Conservation (phyloP, 2,888 invertebrate genomes). For the Poecilobothrus nobilitatus region DNA sequence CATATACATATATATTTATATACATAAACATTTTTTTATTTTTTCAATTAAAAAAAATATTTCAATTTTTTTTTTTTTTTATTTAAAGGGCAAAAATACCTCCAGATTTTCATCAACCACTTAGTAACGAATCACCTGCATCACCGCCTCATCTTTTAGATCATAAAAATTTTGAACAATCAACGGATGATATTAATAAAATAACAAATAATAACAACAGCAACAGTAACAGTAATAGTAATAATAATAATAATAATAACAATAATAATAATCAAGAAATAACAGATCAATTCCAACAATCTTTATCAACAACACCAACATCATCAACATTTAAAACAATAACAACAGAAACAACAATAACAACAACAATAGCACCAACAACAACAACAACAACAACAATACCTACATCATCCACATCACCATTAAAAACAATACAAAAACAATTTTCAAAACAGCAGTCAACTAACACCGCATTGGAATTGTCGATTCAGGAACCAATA, state of each 20-base stretch:
- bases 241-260: not conserved
- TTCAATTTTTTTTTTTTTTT: not conserved
- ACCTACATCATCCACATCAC: not conserved
- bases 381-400: not conserved
- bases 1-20: too few relatives aligned
- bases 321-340: not conserved
- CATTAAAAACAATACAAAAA: not conserved
- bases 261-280: not conserved
- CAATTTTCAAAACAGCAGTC: not conserved
- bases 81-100: slow-evolving; percentile 59
- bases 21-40: too few relatives aligned
- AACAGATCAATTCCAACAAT: not conserved
- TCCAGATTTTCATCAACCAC: slow-evolving; percentile 51
- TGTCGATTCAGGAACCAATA: slow-evolving; percentile 2
- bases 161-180: not conserved
- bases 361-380: slow-evolving; percentile 7
- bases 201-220: not conserved
- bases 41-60: not conserved
- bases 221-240: not conserved
- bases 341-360: not conserved
- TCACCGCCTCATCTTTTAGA: slow-evolving; percentile 11
- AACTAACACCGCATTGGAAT: not conserved
- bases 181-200: not conserved
- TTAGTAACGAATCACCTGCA: slow-evolving; percentile 20
- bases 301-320: slow-evolving; percentile 10